phyloP scores from a whole-genome alignment of 2,113 vertebrate species.

The Neogale vison region DNA sequence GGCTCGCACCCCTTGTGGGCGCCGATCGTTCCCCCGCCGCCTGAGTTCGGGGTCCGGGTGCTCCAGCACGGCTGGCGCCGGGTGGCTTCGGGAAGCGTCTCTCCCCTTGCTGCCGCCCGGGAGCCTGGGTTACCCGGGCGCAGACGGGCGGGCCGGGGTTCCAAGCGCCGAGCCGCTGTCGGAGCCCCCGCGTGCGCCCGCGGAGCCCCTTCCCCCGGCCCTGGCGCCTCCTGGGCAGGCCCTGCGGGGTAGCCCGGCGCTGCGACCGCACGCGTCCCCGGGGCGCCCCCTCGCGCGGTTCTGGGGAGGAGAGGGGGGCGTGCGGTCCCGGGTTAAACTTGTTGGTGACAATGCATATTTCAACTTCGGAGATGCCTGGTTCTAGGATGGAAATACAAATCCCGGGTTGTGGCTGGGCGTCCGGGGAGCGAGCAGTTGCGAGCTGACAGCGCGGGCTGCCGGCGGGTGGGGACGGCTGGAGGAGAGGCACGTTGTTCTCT shows the following conservation, averaged over 20 bases:
- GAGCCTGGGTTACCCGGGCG: neutral
- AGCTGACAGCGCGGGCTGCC: constrained; percentile 13
- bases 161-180: neutral
- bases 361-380: constrained; percentile 46
- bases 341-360: constrained; percentile 72
- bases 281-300: neutral
- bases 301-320: neutral
- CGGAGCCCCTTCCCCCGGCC: neutral
- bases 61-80: neutral
- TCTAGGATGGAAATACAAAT: constrained; percentile 8
- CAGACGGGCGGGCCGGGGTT: neutral
- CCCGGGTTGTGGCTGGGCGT: neutral
- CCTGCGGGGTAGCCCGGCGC: neutral
- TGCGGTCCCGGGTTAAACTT: constrained; percentile 57
- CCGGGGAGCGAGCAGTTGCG: neutral
- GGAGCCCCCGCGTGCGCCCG: neutral
- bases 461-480: neutral
- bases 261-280: neutral
- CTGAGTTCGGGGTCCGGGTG: neutral
- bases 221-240: neutral
- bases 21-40: neutral
- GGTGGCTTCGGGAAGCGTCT: neutral
- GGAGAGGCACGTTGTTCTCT: neutral
- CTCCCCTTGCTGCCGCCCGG: neutral
- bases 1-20: neutral